Base-by-base conservation (phyloP, 2,888 invertebrate genomes). In the Strigamia transsilvanica region DNA sequence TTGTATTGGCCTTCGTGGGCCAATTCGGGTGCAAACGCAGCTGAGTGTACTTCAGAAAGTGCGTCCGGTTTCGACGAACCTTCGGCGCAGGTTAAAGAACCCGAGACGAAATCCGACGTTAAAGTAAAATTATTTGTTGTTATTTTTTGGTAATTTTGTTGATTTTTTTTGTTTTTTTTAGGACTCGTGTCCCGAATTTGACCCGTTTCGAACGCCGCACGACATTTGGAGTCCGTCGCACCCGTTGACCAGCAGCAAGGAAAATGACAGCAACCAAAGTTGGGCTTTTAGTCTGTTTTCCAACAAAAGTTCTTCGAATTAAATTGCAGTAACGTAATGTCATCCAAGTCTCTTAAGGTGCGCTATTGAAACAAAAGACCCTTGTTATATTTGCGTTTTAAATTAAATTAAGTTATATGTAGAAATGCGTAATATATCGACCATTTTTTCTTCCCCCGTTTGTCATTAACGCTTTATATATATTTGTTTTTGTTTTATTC, bases 151-250 rank as follows among this genome's bases (percentile, higher is more conserved):
- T n/a, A n/a, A n/a, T n/a, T n/a, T 56, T 32, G 32, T 15, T 46
- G 83, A 9, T 83, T 82, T 84, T 84, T 82, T 82, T 83, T 34
- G 7, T 82, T 85, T 86, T 42, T 86, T 90, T 89, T 88, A 88
- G 86, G 87, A 88, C 85, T 15, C 38, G 12, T 79, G 79, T 21
- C 90, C 91, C 84, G 89, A 90, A 82, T 93, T 91, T 87, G 93
- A 93, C 90, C 93, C 93, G 13, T 92, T 93, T 88, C 46, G 79
- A 21, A 46, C 83, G 6, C 79, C 82, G 66, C 81, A 77, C 42
- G 81, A 73, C 9, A 82, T 83, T 34, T 83, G 83, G 83, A 82
- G 38, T 38, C 82, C 83, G 21, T 66, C 83, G 18, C 46, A 21
- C 42, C 51, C 80, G 15, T 10, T 9, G 10, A 79, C 21, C 23